Base-by-base conservation (phyloP, 1,140 invertebrate species). In the Drosophila ananassae region DNA sequence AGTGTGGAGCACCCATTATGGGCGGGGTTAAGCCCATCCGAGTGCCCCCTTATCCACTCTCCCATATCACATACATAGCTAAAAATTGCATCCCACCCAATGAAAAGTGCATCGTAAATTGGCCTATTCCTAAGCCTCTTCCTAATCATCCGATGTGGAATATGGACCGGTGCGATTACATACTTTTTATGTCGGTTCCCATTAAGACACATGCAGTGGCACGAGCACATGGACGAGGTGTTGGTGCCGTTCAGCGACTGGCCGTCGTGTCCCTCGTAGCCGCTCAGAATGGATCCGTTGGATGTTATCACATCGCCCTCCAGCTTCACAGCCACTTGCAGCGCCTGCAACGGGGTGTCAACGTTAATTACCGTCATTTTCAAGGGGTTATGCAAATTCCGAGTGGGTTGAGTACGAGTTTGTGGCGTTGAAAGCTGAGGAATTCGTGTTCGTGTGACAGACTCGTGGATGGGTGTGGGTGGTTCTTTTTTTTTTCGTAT, bases 231-330 rank as follows among this genome's bases (percentile, higher is more conserved):
- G 39, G 96, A 97, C 37, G 94, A 93, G 91, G 96, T 95, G 79
- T 77, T 91, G 44, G 95, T 94, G 72, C 90, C 90, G 83, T 93
- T 94, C 52, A 95, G 90, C 57, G 94, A 95, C 79, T 94, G 93
- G 59, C 93, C 81, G 22, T 93, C 92, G 25, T 92, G 90, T 58
- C 90, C 91, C 54, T 91, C 79, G 94, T 95, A 95, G 61, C 96
- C 96, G 80, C 96, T 95, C 77, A 97, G 92, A 79, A 97, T 95
- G 78, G 95, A 97, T 54, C 96, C 97, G 90, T 96, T 97, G 53
- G 96, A 97, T 76, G 96, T 98, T 93, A 99, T 98, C 62, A 99
- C 96, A 93, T 99, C 98, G 60, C 98, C 98, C 87, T 99, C 98
- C 46, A 99, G 93, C 91, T 97, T 92, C 91, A 98, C 95, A 93